Evolutionary conservation across 2,113 vertebrate genomes (phyloP).

Genomic region (Microtus oregoni): DNA sequence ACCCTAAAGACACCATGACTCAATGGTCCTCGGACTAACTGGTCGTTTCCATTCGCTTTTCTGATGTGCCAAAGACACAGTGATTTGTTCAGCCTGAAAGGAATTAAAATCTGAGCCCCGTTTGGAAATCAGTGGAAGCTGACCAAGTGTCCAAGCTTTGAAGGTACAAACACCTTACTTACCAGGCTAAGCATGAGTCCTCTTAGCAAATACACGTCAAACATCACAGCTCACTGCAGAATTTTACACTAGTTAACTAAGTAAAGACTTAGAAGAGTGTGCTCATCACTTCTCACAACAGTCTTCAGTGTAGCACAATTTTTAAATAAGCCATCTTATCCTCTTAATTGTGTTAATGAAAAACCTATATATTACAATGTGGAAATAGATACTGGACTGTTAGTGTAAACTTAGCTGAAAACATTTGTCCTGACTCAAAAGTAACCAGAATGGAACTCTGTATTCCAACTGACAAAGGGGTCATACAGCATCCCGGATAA

Average conservation of each 20-base stretch:
- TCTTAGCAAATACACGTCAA: conserved; percentile 75
- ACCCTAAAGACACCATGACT: background rate
- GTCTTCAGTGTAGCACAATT: background rate
- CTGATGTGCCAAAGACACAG: conserved; percentile 27
- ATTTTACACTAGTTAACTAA: background rate
- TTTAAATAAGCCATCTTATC: background rate
- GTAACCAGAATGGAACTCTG: conserved; percentile 20
- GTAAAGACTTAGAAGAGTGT: conserved; percentile 44
- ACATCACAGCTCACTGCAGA: conserved; percentile 81
- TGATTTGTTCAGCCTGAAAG: background rate
- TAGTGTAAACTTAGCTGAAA: conserved; percentile 43
- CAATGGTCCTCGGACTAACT: background rate
- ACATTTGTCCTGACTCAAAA: conserved; percentile 37
- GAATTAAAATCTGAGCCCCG: conserved; percentile 25
- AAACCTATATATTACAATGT: conserved; percentile 2
- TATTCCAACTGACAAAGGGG: background rate
- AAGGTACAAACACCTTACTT: conserved; percentile 76
- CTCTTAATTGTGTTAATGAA: conserved; percentile 43
- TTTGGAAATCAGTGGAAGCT: background rate
- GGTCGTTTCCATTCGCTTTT: background rate
- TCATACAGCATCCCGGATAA: background rate
- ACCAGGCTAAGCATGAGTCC: conserved; percentile 77
- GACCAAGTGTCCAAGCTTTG: background rate
- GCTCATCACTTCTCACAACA: conserved; percentile 18
- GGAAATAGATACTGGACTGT: conserved; percentile 25